These are phyloP conservation scores for Remorina albescens DNA, from an alignment of 2,797 vertebrate species.

Conservation along the genomic window DNA sequence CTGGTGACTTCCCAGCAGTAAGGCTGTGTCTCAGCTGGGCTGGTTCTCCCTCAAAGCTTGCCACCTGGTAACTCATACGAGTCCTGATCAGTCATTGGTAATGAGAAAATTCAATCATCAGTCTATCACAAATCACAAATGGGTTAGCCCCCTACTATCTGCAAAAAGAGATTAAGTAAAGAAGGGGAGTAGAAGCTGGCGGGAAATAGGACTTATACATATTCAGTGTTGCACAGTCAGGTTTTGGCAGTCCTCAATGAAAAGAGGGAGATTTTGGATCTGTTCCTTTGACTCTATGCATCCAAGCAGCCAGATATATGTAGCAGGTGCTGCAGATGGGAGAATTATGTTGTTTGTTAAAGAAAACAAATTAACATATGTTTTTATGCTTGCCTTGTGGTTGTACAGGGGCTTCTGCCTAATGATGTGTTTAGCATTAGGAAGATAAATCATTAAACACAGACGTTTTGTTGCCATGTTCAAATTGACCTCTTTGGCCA, in stretches of 20 bases:
- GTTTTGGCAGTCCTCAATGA: slow-evolving; percentile 3
- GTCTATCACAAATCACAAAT: slow-evolving; percentile 46
- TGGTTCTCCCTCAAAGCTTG: slow-evolving; percentile 59
- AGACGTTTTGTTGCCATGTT: slow-evolving; percentile 67
- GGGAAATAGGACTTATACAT: slow-evolving; percentile 24
- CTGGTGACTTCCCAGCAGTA: slow-evolving; percentile 57
- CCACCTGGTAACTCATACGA: slow-evolving; percentile 57
- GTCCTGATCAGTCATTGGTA: slow-evolving; percentile 68
- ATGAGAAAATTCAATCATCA: slow-evolving; percentile 73
- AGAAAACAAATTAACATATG: slow-evolving; percentile 51
- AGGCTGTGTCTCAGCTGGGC: slow-evolving; percentile 59
- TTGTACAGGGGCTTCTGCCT: slow-evolving; percentile 57
- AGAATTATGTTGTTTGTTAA: slow-evolving; percentile 41
- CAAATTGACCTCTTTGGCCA: slow-evolving; percentile 78
- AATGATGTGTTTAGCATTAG: slow-evolving; percentile 78
- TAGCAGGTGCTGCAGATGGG: slow-evolving; percentile 38
- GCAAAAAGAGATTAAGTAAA: slow-evolving; percentile 3
- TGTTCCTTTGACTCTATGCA: background rate
- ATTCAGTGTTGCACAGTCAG: slow-evolving; percentile 3
- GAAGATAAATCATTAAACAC: slow-evolving; percentile 79
- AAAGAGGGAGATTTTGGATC: slow-evolving; percentile 23
- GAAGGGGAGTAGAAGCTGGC: slow-evolving; percentile 21
- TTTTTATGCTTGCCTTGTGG: slow-evolving; percentile 62
- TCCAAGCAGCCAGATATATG: slow-evolving; percentile 30
- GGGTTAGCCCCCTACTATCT: slow-evolving; percentile 27